Base-by-base conservation (phyloP, 1,140 invertebrate genomes). In the Habropoda laboriosa region DNA sequence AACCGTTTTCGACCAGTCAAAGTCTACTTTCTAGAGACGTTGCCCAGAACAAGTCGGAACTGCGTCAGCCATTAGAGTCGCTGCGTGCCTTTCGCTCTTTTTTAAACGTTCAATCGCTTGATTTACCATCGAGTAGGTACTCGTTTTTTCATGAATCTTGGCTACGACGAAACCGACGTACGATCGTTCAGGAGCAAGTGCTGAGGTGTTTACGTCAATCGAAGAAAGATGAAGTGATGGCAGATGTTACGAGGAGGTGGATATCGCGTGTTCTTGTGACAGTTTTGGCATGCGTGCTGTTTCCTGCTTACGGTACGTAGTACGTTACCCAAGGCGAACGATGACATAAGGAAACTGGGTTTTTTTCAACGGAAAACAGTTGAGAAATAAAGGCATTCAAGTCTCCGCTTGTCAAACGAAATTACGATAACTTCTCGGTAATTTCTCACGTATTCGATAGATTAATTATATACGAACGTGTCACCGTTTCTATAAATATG, bases 181-280 rank as follows among this genome's bases (percentile, higher is more conserved):
- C 32, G 12, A 57, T 32, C 24, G 47, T 35, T 42, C 12, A 0
- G 18, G 8, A 38, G 27, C 6, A 10, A 24, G 32, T 38, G 21
- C 27, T 27, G 47, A 74, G 18, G 8, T 30, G 49, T 57, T 58
- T 32, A 16, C 13, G 42, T 57, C 18, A 45, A 55, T 13, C 3
- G 7, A 7, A 58, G 72, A 35, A 86, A 83, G 32, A 86, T 86
- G 85, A 86, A 80, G 85, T 78, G 81, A 86, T 87, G 84, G 85
- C 85, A 79, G 70, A 76, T 80, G 81, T 86, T 85, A 82, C 77
- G 63, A 86, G 38, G 71, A 75, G 38, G 55, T 75, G 80, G 74
- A 70, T 71, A 80, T 64, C 67, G 45, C 67, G 40, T 53, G 53
- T 57, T 57, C 30, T 83, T 12, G 60, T 68, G 70, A 81, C 63